phyloP scores from a whole-genome alignment of 2,888 invertebrate genomes.

The Trichacis sp. region DNA sequence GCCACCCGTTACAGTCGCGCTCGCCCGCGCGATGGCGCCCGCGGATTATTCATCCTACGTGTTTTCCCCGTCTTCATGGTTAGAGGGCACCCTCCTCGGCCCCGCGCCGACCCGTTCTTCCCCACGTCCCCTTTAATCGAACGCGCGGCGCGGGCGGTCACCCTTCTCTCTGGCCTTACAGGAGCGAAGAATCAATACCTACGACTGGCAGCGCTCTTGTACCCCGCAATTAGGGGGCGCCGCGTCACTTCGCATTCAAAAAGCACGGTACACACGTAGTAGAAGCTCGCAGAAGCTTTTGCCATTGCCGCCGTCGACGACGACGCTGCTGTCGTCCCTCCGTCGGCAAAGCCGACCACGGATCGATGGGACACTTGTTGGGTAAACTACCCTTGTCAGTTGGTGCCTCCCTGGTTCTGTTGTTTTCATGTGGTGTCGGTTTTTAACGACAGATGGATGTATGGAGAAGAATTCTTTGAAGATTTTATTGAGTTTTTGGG shows the following conservation, averaged over 20 bases:
- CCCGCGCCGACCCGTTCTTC: background rate
- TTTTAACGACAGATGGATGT: slow-evolving; percentile 1
- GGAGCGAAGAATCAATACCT: slow-evolving; percentile 38
- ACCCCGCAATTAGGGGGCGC: slow-evolving; percentile 41
- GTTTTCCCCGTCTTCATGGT: slow-evolving; percentile 12
- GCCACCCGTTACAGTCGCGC: slow-evolving; percentile 44
- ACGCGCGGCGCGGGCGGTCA: slow-evolving; percentile 8
- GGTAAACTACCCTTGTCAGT: background rate
- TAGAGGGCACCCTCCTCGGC: slow-evolving; percentile 1
- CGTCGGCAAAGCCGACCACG: background rate
- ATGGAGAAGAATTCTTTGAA: too few species aligned
- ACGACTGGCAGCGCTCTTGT: slow-evolving; percentile 31
- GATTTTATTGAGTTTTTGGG: too few species aligned
- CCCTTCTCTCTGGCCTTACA: slow-evolving; percentile 2
- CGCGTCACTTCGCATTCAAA: slow-evolving; percentile 14
- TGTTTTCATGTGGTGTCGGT: background rate
- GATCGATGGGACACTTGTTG: background rate
- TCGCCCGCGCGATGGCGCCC: slow-evolving; percentile 46
- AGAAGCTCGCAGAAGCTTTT: background rate
- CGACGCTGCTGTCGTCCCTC: background rate
- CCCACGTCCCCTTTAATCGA: slow-evolving; percentile 28
- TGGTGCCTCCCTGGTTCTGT: background rate
- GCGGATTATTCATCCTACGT: slow-evolving; percentile 24
- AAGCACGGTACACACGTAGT: background rate
- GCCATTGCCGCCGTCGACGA: too few species aligned